These are phyloP conservation scores for Watsonalla cultraria DNA, from an alignment of 2,888 invertebrate species.

Conservation along the genomic window DNA sequence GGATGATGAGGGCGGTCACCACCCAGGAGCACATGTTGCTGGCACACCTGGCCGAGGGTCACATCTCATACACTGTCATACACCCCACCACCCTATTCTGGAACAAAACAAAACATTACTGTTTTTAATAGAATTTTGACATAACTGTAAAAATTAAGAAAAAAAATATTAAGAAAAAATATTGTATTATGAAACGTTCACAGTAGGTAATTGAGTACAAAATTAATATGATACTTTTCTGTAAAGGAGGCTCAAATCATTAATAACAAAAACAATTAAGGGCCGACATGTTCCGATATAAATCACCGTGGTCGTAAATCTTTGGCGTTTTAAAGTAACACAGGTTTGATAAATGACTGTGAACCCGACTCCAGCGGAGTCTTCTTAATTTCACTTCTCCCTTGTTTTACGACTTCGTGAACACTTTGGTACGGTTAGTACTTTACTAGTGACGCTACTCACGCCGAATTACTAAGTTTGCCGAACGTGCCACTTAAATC, in stretches of 20 bases:
- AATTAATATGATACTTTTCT: too few relatives aligned
- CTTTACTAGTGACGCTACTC: neutral
- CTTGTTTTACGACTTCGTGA: slow-evolving; percentile 28
- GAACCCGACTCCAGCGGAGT: slow-evolving; percentile 10
- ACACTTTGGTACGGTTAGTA: neutral
- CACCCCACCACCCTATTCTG: slow-evolving; percentile 22
- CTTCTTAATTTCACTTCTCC: slow-evolving; percentile 32
- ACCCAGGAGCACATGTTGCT: slow-evolving; percentile 68
- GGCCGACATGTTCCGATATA: slow-evolving; percentile 20
- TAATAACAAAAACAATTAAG: slow-evolving; percentile 8
- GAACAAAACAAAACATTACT: slow-evolving; percentile 19
- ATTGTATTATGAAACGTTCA: too few relatives aligned
- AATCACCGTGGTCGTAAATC: slow-evolving; percentile 34
- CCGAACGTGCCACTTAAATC: neutral
- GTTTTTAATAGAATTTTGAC: too few relatives aligned
- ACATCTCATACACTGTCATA: slow-evolving; percentile 30
- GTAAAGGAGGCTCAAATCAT: neutral
- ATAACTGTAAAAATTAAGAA: too few relatives aligned
- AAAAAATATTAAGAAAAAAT: too few relatives aligned
- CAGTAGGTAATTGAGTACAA: too few relatives aligned
- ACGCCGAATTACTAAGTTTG: neutral
- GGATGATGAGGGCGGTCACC: slow-evolving; percentile 59
- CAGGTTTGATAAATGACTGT: slow-evolving; percentile 33
- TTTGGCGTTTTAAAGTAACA: slow-evolving; percentile 39
- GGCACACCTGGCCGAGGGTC: slow-evolving; percentile 26